These are phyloP conservation scores for Cyaniris semiargus DNA, from an alignment of 2,888 invertebrate species.

Conservation along the genomic window DNA sequence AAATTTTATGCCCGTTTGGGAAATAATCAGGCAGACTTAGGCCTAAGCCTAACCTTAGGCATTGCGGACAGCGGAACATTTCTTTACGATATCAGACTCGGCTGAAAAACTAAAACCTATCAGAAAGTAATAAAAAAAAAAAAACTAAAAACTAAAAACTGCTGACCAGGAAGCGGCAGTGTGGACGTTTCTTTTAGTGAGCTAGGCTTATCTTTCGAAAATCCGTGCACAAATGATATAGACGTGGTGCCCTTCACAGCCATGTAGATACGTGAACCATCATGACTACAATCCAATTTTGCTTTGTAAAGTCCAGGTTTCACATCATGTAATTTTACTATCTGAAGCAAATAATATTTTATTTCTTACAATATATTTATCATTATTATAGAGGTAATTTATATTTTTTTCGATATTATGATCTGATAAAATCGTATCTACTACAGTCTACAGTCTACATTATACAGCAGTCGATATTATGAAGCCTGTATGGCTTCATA, in stretches of 20 bases:
- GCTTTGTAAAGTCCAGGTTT: slow-evolving; percentile 11
- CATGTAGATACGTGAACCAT: neutral
- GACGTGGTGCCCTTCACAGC: neutral
- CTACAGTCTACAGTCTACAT: too few species aligned
- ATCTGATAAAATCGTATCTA: too few species aligned
- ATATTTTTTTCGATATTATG: too few species aligned
- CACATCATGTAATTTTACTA: neutral
- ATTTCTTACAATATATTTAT: neutral
- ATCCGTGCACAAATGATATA: slow-evolving; percentile 7
- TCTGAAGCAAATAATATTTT: neutral
- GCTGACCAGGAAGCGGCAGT: neutral
- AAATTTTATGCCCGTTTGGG: neutral
- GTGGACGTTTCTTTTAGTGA: slow-evolving; percentile 18
- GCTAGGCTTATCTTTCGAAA: neutral
- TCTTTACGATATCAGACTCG: too few species aligned
- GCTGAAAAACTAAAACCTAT: too few species aligned
- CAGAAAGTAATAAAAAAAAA: too few species aligned
- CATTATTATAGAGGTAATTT: too few species aligned
- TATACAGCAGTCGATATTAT: too few species aligned
- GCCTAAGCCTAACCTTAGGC: too few species aligned
- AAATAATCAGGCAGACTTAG: too few species aligned
- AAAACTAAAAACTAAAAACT: neutral
- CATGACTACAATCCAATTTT: neutral
- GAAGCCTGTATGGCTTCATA: too few species aligned
- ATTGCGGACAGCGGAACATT: too few species aligned